Evolutionary conservation across 2,888 invertebrate species (phyloP).

Genomic region (Andrena praecox): DNA sequence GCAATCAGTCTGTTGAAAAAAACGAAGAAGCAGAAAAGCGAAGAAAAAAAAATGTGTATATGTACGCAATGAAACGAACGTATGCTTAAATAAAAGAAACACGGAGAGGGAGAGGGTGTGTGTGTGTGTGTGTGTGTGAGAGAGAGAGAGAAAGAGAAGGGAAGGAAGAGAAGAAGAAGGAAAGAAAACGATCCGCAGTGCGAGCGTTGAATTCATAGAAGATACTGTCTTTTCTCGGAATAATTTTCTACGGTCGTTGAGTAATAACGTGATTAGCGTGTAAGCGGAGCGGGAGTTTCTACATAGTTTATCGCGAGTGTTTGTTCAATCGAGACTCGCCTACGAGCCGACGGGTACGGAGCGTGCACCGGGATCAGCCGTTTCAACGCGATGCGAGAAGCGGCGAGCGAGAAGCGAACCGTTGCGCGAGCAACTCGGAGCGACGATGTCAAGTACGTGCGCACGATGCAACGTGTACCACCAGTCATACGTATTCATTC

Average conservation of each 20-base stretch:
- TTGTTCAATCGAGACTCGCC: constrained; percentile 14
- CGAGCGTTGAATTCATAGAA: constrained; percentile 22
- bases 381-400: background rate
- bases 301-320: constrained; percentile 41
- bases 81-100: constrained; percentile 36
- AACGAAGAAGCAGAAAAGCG: constrained; percentile 12
- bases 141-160: background rate
- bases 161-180: background rate
- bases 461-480: constrained; percentile 60
- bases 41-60: background rate
- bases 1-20: constrained; percentile 36
- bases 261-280: constrained; percentile 32
- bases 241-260: constrained; percentile 51
- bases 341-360: background rate
- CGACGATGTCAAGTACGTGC: constrained; percentile 37
- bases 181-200: background rate
- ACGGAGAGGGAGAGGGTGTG: too few relatives aligned
- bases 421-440: constrained; percentile 30
- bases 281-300: constrained; percentile 43
- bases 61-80: background rate
- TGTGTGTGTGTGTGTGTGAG: too few relatives aligned
- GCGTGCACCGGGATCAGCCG: background rate
- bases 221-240: constrained; percentile 18
- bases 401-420: too few relatives aligned
- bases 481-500: constrained; percentile 68